Conservation (phyloP, 2,797 vertebrate genomes). For the Nyctibius grandis region DNA sequence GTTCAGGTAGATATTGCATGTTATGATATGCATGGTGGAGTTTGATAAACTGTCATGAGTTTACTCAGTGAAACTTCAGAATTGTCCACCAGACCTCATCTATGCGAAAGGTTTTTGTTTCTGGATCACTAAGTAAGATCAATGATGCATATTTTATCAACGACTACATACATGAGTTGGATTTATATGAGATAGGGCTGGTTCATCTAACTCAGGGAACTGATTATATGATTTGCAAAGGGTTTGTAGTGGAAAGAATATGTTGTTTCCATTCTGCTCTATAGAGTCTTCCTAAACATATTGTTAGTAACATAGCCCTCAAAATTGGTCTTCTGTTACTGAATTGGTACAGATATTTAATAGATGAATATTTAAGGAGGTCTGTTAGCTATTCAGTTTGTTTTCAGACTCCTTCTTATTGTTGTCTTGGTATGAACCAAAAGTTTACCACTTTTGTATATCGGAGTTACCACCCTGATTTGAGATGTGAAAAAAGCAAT, state of each 20-base stretch:
- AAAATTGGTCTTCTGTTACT: not conserved
- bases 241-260: not conserved
- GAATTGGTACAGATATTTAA: not conserved
- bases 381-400: not conserved
- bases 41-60: not conserved
- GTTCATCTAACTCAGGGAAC: not conserved
- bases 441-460: not conserved
- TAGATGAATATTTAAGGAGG: not conserved
- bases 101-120: not conserved
- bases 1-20: not conserved
- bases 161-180: not conserved
- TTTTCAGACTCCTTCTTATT: not conserved
- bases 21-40: not conserved
- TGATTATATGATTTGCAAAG: not conserved
- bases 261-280: not conserved
- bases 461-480: not conserved
- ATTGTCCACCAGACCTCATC: not conserved
- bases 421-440: not conserved
- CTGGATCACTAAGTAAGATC: not conserved
- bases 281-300: not conserved
- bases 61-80: not conserved
- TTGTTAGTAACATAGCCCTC: not conserved
- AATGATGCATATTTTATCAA: not conserved
- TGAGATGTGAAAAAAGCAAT: not conserved
- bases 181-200: not conserved